These are phyloP conservation scores for Anastrepha obliqua DNA, from an alignment of 1,140 invertebrate genomes.

Conservation along the genomic window DNA sequence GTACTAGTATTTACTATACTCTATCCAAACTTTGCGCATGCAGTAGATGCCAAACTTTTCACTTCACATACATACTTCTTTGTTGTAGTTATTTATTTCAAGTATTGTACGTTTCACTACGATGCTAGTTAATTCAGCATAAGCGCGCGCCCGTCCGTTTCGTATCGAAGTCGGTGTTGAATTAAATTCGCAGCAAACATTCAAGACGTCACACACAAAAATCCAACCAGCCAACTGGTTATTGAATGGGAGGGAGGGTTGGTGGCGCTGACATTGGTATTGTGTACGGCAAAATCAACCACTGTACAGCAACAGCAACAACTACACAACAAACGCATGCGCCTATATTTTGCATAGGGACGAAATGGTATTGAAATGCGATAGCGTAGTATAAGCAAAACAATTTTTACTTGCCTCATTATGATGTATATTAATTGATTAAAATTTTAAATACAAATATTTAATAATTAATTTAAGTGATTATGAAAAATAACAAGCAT, in stretches of 20 bases:
- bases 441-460: background rate
- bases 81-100: slow-evolving; percentile 17
- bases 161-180: slow-evolving; percentile 47
- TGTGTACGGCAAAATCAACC: slow-evolving; percentile 38
- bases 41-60: background rate
- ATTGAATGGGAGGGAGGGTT: background rate
- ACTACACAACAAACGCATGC: slow-evolving; percentile 51
- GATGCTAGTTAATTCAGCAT: slow-evolving; percentile 19
- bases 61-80: slow-evolving; percentile 9
- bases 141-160: slow-evolving; percentile 35
- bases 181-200: slow-evolving; percentile 47
- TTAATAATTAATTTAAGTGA: background rate
- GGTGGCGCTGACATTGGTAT: background rate
- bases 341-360: background rate
- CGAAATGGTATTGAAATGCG: background rate
- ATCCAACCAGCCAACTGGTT: slow-evolving; percentile 17
- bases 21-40: background rate
- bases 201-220: slow-evolving; percentile 38
- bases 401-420: background rate
- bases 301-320: slow-evolving; percentile 41
- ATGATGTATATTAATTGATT: too few relatives aligned
- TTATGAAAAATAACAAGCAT: too few relatives aligned
- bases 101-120: slow-evolving; percentile 42
- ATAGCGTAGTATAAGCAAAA: background rate
- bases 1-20: background rate